These are phyloP conservation scores for Neolamprologus devosi DNA, from an alignment of 2,113 vertebrate genomes.

Conservation along the genomic window DNA sequence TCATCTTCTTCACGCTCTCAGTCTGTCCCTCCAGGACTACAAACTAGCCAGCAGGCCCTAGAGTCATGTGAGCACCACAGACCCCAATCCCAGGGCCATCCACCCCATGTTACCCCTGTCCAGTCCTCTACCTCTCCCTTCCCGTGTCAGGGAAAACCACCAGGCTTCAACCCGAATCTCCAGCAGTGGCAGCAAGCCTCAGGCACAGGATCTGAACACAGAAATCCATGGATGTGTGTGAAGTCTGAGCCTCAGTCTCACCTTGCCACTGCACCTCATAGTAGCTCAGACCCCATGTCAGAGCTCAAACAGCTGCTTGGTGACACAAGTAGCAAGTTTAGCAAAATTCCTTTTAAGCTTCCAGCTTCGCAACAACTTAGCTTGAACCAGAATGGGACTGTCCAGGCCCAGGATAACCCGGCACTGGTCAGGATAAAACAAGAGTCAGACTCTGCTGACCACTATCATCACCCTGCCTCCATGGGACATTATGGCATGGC, in stretches of 20 bases:
- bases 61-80: slow-evolving; percentile 64
- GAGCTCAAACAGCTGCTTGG: slow-evolving; percentile 90
- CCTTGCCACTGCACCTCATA: slow-evolving; percentile 48
- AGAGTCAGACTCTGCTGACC: slow-evolving; percentile 64
- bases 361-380: slow-evolving; percentile 62
- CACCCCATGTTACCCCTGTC: slow-evolving; percentile 46
- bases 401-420: slow-evolving; percentile 30
- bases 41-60: slow-evolving; percentile 45
- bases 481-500: slow-evolving; percentile 62
- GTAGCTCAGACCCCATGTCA: slow-evolving; percentile 82
- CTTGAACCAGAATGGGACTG: slow-evolving; percentile 56
- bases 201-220: slow-evolving; percentile 51
- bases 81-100: slow-evolving; percentile 67
- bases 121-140: slow-evolving; percentile 66
- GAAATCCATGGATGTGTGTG: slow-evolving; percentile 59
- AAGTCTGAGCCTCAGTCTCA: slow-evolving; percentile 61
- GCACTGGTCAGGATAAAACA: slow-evolving; percentile 63
- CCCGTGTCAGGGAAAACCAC: slow-evolving; percentile 44
- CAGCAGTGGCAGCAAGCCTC: slow-evolving; percentile 61
- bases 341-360: slow-evolving; percentile 75
- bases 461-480: slow-evolving; percentile 48
- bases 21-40: slow-evolving; percentile 61
- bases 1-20: slow-evolving; percentile 63
- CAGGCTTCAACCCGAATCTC: slow-evolving; percentile 28
- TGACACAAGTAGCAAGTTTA: slow-evolving; percentile 77